Evolutionary conservation across 2,113 vertebrate genomes (phyloP), one percentile per base, ranked within the genome.

Genomic region (Arvicanthis niloticus): DNA sequence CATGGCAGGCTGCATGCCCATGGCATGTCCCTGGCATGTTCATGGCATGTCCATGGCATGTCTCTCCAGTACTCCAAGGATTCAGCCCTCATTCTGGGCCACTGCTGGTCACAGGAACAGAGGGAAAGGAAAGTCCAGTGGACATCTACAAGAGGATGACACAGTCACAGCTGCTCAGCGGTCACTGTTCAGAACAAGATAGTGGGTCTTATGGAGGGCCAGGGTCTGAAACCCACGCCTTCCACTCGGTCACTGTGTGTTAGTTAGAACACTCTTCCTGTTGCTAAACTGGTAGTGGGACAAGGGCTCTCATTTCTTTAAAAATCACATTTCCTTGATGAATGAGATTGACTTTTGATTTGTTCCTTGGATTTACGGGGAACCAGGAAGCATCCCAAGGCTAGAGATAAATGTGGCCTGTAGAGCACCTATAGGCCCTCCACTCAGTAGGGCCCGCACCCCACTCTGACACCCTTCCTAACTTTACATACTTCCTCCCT

Each of bases 391-490:
- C 13, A 1, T 60, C 45, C 19, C 1, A 0, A 26, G 80, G 19
- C 8, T 0, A 3, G 62, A 53, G 60, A 51, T 34, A 3, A 19
- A 37, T 0, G 8, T 5, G 15, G 1, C 17, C 8, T 9, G 4
- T 0, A 53, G 17, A 15, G 3, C 1, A 0, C 6, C 8, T 0
- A 1, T 0, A 1, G 15, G 9, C 0, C 48, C 51, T 51, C 51
- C 51, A 51, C 2, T 51, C 7, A 5, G 3, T 1, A 53, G 22
- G 11, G 3, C 1, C 0, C 6, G 4, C 0, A 1, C 12, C 0
- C 0, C 80, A 26, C 4, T 12, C 24, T 0, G 31, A 45, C 53
- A 24, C 1, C n/a, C 42, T 70, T 40, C 68, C 31, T 60, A 34
- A 19, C 19, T 86, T 40, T 17, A 26, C 22, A 75, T 31, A n/a